Conservation (phyloP, 2,888 invertebrate genomes). For the Adela reaumurella region DNA sequence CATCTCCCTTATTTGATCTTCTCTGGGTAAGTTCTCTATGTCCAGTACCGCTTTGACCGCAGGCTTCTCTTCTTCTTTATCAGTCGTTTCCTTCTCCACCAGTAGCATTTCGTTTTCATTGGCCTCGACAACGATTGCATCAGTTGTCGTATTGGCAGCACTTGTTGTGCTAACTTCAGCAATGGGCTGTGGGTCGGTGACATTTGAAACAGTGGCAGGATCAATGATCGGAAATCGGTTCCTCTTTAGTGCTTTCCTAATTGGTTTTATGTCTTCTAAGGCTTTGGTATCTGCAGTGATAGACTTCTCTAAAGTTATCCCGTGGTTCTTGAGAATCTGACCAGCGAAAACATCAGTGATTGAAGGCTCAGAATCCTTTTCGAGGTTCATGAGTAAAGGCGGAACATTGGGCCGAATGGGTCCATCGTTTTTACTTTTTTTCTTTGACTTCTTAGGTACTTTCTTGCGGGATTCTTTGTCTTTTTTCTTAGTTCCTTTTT, state of each 20-base stretch:
- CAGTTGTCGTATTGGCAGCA: too few species aligned
- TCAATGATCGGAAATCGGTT: slow-evolving; percentile 41
- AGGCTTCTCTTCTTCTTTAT: slow-evolving; percentile 17
- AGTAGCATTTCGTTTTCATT: too few species aligned
- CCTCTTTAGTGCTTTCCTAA: slow-evolving; percentile 24
- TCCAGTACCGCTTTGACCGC: slow-evolving; percentile 16
- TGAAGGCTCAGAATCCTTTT: slow-evolving; percentile 49
- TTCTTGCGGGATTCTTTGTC: slow-evolving; percentile 33
- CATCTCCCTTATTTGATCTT: slow-evolving; percentile 38
- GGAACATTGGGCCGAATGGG: slow-evolving; percentile 45
- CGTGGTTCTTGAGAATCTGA: slow-evolving; percentile 55
- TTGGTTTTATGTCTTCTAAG: slow-evolving; percentile 22
- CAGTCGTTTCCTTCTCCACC: too few species aligned
- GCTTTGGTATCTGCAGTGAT: slow-evolving; percentile 18
- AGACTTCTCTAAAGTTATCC: slow-evolving; percentile 27
- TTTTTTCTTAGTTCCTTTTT: slow-evolving; percentile 37
- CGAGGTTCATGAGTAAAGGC: slow-evolving; percentile 44
- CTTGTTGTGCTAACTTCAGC: not conserved
- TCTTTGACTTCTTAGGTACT: slow-evolving; percentile 41
- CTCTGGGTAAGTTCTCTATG: slow-evolving; percentile 14
- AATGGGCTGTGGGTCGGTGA: not conserved
- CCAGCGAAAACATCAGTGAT: slow-evolving; percentile 63
- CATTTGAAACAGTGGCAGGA: slow-evolving; percentile 29
- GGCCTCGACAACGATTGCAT: too few species aligned
- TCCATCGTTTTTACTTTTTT: slow-evolving; percentile 37